Conservation (phyloP, 2,113 vertebrate genomes). For the Leucosticte australis region DNA sequence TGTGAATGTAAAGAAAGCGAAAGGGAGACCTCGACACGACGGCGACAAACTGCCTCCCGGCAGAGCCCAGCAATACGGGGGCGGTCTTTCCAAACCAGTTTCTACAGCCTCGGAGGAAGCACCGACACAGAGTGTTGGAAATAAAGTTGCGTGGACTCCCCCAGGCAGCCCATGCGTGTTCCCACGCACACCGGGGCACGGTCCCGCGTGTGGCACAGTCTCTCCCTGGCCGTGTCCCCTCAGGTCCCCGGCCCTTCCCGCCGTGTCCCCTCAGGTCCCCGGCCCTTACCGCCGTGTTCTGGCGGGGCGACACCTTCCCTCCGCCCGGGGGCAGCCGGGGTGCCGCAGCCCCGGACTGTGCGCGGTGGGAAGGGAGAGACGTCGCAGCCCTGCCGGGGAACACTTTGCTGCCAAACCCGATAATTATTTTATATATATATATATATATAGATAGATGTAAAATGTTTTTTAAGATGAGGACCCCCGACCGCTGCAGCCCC, state of each 20-base stretch:
- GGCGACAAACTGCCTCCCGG: background rate
- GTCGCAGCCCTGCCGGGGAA: constrained; percentile 66
- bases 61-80: background rate
- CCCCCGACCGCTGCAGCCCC: constrained; percentile 72
- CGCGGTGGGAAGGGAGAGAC: background rate
- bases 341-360: background rate
- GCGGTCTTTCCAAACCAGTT: background rate
- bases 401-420: constrained; percentile 75
- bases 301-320: too few species aligned
- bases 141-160: background rate
- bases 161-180: background rate
- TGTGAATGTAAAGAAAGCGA: background rate
- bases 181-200: too few species aligned
- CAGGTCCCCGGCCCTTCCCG: background rate
- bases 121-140: fast-evolving
- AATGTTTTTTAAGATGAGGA: constrained; percentile 63
- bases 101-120: background rate
- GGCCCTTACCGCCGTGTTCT: background rate
- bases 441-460: background rate
- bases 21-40: background rate
- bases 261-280: background rate
- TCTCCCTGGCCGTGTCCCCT: background rate
- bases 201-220: background rate
- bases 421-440: background rate
- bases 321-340: too few species aligned